Conservation (phyloP, 2,113 vertebrate species). For the Bubalus kerabau region DNA sequence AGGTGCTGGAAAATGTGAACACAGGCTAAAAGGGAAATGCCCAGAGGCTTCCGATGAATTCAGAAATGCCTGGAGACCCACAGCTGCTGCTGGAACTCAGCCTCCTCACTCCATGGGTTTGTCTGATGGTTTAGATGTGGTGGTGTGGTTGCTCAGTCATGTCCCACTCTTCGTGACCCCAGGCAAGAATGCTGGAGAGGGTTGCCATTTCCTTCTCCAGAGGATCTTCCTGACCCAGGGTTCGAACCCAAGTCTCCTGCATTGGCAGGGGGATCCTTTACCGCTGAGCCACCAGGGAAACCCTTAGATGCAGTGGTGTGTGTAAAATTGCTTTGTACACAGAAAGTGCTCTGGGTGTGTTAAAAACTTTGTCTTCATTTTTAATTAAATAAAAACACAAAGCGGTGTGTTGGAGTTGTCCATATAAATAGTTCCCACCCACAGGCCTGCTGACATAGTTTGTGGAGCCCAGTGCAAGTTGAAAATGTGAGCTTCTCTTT, state of each 20-base stretch:
- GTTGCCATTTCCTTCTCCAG: background rate
- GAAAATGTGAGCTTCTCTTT: background rate
- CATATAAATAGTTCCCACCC: background rate
- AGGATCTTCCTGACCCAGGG: background rate
- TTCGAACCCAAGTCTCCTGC: background rate
- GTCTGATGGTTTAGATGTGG: background rate
- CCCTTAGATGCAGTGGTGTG: background rate
- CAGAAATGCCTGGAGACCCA: background rate
- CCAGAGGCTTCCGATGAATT: background rate
- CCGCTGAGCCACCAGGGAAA: background rate
- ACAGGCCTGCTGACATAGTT: background rate
- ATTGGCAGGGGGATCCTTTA: background rate
- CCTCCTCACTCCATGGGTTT: background rate
- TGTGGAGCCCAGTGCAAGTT: background rate
- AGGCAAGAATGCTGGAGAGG: background rate
- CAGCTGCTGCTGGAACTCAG: background rate
- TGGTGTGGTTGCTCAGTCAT: background rate
- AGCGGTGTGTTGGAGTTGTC: background rate
- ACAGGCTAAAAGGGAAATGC: background rate
- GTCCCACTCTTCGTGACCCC: background rate
- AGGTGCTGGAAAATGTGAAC: background rate
- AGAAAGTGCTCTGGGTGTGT: background rate
- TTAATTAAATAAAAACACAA: constrained; percentile 1
- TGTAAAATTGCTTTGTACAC: background rate
- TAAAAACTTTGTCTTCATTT: background rate